Base-by-base conservation (phyloP, 2,797 vertebrate species). In the Falco concolor region DNA sequence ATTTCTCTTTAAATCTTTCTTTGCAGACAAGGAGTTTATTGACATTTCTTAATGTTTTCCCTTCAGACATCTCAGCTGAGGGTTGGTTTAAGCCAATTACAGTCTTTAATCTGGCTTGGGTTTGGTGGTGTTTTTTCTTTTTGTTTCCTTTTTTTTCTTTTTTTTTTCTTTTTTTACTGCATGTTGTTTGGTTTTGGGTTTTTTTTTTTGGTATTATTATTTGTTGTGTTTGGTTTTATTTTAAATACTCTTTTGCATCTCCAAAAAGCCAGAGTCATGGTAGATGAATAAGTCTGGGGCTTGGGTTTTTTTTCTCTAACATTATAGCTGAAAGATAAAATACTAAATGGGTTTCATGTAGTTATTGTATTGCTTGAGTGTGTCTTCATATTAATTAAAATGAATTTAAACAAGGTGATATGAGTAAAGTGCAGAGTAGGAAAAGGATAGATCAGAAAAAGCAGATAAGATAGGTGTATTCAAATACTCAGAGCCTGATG, bases 381-480 rank as follows among this genome's bases (percentile, higher is more conserved):
- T 95, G 75, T 87, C 87, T 96, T 94, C 64, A 44, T 7, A 42
- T 87, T 95, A 93, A 95, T 92, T 94, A 84, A 93, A 93, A 92
- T 92, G 82, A 90, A 92, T 95, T 96, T 96, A 92, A 93, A 84
- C 67, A 87, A 89, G 81, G 81, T 64, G 90, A 85, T 96, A 77
- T 92, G 90, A 95, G 56, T 95, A 92, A 92, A 96, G 89, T 94
- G 82, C 92, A 92, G 84, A 89, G 89, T 70, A 94, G 93, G 92
- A 94, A 93, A 74, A 90, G 78, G 72, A 82, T 90, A 92, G 95
- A 96, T 94, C 81, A 87, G 72, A 87, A 92, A 92, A 83, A 91
- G 53, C 28, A 97, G 95, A 96, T 97, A 97, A 96, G 95, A 68
- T 92, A 96, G 81, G 56, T 94, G 34, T 95, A 96, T 96, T 96